Conservation (phyloP, 2,888 invertebrate genomes). For the Octonoba sinensis region DNA sequence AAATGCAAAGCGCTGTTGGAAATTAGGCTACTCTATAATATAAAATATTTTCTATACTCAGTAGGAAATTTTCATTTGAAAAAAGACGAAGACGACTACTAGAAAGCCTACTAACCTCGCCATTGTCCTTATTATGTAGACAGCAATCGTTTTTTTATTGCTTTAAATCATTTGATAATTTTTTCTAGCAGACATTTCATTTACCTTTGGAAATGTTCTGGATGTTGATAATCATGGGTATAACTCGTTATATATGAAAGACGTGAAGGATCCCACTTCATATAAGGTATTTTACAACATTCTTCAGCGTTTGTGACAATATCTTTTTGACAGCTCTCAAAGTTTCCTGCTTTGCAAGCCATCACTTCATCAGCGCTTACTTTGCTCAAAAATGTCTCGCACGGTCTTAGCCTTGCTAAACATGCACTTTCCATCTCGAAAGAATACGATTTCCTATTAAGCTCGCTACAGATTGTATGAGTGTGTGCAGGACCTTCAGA, state of each 20-base stretch:
- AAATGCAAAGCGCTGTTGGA: no score
- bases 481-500: not conserved
- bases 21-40: no score
- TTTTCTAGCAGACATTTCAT: not conserved
- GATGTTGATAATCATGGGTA: slow-evolving; percentile 17
- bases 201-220: not conserved
- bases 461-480: not conserved
- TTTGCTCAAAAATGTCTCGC: no score
- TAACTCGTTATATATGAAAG: slow-evolving; percentile 24
- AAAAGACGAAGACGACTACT: not conserved
- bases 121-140: no score
- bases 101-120: no score
- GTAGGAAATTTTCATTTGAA: no score
- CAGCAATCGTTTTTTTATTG: no score
- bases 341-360: no score
- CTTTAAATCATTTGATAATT: not conserved
- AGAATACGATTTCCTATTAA: not conserved
- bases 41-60: no score
- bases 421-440: not conserved
- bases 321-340: slow-evolving; percentile 11
- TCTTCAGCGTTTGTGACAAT: not conserved
- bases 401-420: no score
- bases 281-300: not conserved
- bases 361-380: no score
- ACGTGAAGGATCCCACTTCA: not conserved